Evolutionary conservation across 1,140 invertebrate genomes (phyloP).

Genomic region (Leptinotarsa defecta): DNA sequence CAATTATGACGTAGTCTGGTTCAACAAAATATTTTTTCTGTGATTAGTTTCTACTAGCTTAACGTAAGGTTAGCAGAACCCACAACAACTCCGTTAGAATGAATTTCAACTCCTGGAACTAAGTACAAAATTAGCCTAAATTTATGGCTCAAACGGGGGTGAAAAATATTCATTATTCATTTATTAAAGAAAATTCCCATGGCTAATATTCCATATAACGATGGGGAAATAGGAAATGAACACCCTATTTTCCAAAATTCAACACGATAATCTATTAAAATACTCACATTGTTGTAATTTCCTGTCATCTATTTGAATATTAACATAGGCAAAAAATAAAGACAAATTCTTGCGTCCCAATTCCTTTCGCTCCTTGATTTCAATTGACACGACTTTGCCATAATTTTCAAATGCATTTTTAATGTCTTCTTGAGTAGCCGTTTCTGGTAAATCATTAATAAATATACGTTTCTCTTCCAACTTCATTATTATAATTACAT

Average conservation of each 20-base stretch:
- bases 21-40: too few species aligned
- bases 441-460: constrained; percentile 49
- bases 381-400: constrained; percentile 43
- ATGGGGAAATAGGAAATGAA: too few species aligned
- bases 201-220: too few species aligned
- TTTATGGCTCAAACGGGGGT: too few species aligned
- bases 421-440: constrained; percentile 38
- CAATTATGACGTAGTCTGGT: too few species aligned
- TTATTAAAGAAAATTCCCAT: too few species aligned
- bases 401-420: constrained; percentile 43
- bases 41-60: too few species aligned
- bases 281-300: constrained; percentile 51
- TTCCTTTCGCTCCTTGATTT: constrained; percentile 50
- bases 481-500: constrained; percentile 15
- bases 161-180: too few species aligned
- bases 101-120: too few species aligned
- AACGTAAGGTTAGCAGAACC: too few species aligned
- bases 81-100: too few species aligned
- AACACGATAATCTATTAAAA: not conserved
- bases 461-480: constrained; percentile 44
- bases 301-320: constrained; percentile 44
- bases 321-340: constrained; percentile 52
- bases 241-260: not conserved
- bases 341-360: constrained; percentile 39
- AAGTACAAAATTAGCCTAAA: too few species aligned